Evolutionary conservation across 2,113 vertebrate species (phyloP), one percentile per base, ranked within the genome.

Genomic region (Sialia sialis): DNA sequence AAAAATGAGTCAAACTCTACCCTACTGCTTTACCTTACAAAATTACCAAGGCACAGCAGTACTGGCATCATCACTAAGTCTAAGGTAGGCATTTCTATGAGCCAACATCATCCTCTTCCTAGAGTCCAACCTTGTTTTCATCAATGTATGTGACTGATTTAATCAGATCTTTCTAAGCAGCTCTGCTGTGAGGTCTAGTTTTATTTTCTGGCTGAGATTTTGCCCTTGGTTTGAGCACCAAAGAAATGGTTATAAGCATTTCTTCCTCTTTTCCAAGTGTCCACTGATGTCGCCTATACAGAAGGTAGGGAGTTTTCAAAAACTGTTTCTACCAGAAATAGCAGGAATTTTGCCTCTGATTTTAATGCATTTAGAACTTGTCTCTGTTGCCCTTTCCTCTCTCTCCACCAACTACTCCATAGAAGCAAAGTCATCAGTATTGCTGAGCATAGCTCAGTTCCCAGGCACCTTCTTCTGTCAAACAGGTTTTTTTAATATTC

Each of bases 401-500:
- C 32, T 55, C 41, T 87, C 59, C 56, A 83, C 38, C 54, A 90
- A 17, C 26, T 52, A 51, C 87, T 59, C 27, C 6, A 4, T 1
- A 74, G 62, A 89, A 78, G 49, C 14, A 46, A 68, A 87, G 23
- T 55, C 63, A 85, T 44, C 48, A 89, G 51, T 62, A 83, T 38
- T 66, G 58, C 46, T 73, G 29, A 76, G 55, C n/a, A 19, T 2
- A 83, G 70, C 51, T 77, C 43, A 38, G 60, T 92, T 95, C 63
- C 56, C 87, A 95, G 73, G 59, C 60, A 88, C n/a, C 48, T 77
- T 55, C 46, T 72, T 95, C 75, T 49, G 72, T 72, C 68, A 94
- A 88, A 93, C 63, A 90, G 68, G 32, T 86, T 95, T 94, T 93
- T 74, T 6, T 12, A 94, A 90, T 79, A 94, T 88, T 83, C 78